Percentiles rank a stretch among this genome's conserved stretches.
Conservation (phyloP, 2,797 vertebrate genomes). For the Pseudochaenichthys georgianus region DNA sequence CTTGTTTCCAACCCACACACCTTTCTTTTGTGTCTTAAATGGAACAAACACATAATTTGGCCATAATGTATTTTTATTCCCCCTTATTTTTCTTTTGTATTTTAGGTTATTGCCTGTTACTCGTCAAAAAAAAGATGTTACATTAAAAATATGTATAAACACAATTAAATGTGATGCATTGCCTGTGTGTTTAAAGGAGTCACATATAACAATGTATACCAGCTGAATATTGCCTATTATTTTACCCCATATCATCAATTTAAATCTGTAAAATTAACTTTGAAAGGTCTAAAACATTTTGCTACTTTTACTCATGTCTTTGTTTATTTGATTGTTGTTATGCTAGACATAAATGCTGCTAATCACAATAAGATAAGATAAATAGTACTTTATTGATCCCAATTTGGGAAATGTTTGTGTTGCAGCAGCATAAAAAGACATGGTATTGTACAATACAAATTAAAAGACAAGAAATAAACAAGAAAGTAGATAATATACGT, state of each 20-base stretch:
- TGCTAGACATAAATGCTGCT: not conserved
- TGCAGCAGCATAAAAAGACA: too few relatives aligned
- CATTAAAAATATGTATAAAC: not conserved
- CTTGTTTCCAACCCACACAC: not conserved
- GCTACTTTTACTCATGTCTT: not conserved
- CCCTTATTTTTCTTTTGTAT: not conserved
- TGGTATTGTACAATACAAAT: too few relatives aligned
- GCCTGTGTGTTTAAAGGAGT: not conserved
- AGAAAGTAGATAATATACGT: too few relatives aligned
- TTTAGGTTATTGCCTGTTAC: not conserved
- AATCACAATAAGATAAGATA: too few relatives aligned
- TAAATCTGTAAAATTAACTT: not conserved
- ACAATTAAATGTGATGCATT: not conserved
- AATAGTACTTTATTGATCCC: too few relatives aligned
- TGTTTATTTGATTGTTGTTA: not conserved
- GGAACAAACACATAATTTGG: not conserved
- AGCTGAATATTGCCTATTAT: not conserved
- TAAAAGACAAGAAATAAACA: too few relatives aligned
- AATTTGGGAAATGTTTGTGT: too few relatives aligned
- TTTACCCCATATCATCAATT: not conserved
- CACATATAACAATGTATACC: not conserved
- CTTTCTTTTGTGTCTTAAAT: conserved; percentile 1
- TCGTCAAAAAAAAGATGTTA: not conserved
- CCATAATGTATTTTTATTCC: not conserved
- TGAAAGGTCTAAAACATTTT: not conserved